A percentile compares a stretch with the other conserved stretches of the same genome.
These are phyloP conservation scores for Anguilla marmorata DNA, from an alignment of 2,797 vertebrate genomes.

Conservation along the genomic window DNA sequence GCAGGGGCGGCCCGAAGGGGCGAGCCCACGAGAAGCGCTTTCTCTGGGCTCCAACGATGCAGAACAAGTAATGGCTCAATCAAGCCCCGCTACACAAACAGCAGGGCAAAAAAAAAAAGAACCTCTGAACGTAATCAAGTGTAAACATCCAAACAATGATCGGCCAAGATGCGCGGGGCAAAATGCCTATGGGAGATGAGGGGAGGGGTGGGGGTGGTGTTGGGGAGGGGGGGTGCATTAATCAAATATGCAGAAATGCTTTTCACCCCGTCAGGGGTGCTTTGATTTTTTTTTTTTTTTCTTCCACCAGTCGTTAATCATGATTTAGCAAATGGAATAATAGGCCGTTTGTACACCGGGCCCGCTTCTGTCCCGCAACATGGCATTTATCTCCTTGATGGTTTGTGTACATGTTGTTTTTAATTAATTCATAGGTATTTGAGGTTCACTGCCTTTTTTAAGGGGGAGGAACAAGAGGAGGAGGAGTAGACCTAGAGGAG, in stretches of 20 bases:
- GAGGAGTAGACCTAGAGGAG: constrained; percentile 23
- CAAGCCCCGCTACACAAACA: constrained; percentile 64
- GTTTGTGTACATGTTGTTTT: constrained; percentile 49
- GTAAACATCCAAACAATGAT: constrained; percentile 63
- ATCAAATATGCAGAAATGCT: constrained; percentile 69
- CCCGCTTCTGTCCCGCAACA: not conserved
- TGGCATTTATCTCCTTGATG: constrained; percentile 61
- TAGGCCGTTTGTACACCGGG: constrained; percentile 68
- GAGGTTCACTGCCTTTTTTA: constrained; percentile 39
- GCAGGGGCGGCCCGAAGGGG: constrained; percentile 24
- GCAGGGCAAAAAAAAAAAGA: constrained; percentile 33
- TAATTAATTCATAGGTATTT: constrained; percentile 13
- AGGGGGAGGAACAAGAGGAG: constrained; percentile 73
- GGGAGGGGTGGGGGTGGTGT: constrained; percentile 48
- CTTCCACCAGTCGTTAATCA: constrained; percentile 79
- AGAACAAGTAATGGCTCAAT: constrained; percentile 70
- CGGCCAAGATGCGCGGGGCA: constrained; percentile 53
- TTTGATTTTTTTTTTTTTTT: constrained; percentile 48
- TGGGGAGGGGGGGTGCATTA: constrained; percentile 59
- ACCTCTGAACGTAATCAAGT: constrained; percentile 68
- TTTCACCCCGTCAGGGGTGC: constrained; percentile 68
- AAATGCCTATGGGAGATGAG: constrained; percentile 54
- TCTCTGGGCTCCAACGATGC: constrained; percentile 61
- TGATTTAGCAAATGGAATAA: constrained; percentile 70
- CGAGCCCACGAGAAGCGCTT: constrained; percentile 60